Percentiles rank a stretch among this genome's conserved stretches.
Conservation (phyloP, 2,113 vertebrate genomes). For the Globicephala melas region DNA sequence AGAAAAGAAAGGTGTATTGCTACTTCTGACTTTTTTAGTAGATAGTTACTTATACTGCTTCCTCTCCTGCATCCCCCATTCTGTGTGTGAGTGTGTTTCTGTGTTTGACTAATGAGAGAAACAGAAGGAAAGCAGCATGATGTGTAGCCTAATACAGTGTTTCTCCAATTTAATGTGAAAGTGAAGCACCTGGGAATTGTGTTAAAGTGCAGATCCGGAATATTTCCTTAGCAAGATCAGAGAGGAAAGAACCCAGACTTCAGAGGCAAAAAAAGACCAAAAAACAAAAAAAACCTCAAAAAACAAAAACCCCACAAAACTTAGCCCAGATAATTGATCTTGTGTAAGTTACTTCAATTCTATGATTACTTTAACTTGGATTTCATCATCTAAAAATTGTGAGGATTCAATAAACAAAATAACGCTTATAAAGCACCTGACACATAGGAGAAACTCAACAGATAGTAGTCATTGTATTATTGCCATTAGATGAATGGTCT, state of each 20-base stretch:
- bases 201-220: conserved; percentile 11
- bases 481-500: not conserved
- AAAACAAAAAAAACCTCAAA: not conserved
- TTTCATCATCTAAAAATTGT: not conserved
- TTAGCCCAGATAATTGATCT: not conserved
- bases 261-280: not conserved
- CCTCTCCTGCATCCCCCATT: not conserved
- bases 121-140: not conserved
- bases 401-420: not conserved
- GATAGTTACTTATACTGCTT: not conserved
- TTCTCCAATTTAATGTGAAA: conserved; percentile 5
- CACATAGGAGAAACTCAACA: not conserved
- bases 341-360: not conserved
- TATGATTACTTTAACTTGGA: conserved; percentile 16
- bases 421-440: not conserved
- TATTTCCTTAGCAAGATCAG: not conserved
- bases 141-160: not conserved
- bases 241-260: not conserved
- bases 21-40: not conserved
- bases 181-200: not conserved
- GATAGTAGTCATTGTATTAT: not conserved
- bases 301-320: not conserved
- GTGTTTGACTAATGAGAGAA: not conserved
- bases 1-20: not conserved
- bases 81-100: not conserved